Base-by-base conservation (phyloP, 2,888 invertebrate species). In the Temnothorax rugatulus region DNA sequence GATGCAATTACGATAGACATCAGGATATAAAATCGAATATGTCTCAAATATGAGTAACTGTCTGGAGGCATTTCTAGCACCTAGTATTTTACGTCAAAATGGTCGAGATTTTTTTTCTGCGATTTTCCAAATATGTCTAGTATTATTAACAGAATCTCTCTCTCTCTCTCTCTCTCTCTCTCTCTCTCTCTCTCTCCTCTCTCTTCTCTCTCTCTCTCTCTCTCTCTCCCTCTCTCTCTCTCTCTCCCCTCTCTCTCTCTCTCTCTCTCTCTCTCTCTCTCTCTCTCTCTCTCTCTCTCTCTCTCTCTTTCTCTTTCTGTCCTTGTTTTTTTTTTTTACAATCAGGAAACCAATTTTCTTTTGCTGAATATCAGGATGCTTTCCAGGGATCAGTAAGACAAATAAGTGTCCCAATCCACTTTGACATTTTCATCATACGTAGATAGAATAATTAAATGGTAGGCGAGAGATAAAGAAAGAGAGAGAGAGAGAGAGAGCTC, bases 361-460 rank as follows among this genome's bases (percentile, higher is more conserved):
- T 64, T 64, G 1, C 41, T 41, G 13, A 64, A 64, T 13, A 41
- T 41, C 41, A 41, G 64, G 7, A 64, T 41, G 2, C 38, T n/a
- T 64, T 64, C 11, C 41, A 3, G 21, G 11, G 4, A 63, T 63
- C 38, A 15, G 7, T 59, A 59, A 34, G 34, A 34, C 61, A 41
- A 63, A 29, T 29, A 29, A 63, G 13, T 41, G 15, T 64, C 15
- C 41, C 41, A 64, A 64, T 13, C 21, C 13, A 64, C 13, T 41
- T 63, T 63, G 38, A 64, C 15, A 64, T 21, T 64, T 41, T 64
- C 50, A 34, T 15, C 18, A 44, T 18, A 74, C 13, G 21, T 76
- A 47, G 34, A 34, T 76, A 66, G 52, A 38, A 52, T 50, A 52
- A 76, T 66, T 41, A 38, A 76, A 52, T 52, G 18, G 7, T 38